phyloP scores from a whole-genome alignment of 2,797 vertebrate genomes.

The Cirrhinus mrigala region DNA sequence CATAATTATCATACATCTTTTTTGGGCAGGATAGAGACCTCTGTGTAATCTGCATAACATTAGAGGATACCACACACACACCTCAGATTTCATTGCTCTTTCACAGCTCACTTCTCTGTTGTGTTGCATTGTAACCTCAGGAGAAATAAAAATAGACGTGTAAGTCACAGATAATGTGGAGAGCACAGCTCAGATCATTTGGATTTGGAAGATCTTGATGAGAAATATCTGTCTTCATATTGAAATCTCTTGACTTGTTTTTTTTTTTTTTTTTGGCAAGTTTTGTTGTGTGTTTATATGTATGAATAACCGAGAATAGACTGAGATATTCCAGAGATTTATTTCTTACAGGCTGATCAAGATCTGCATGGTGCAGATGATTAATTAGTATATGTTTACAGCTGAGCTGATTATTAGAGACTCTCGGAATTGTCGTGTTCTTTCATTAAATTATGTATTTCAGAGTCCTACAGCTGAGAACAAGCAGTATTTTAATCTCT shows the following conservation, averaged over 20 bases:
- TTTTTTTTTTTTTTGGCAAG: background rate
- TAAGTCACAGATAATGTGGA: background rate
- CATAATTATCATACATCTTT: constrained; percentile 11
- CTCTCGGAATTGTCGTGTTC: background rate
- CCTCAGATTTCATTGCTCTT: background rate
- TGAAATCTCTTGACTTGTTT: background rate
- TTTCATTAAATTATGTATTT: constrained; percentile 26
- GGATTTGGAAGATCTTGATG: background rate
- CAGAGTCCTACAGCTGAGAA: constrained; percentile 11
- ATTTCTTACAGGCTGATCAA: background rate
- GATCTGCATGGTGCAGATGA: constrained; percentile 15
- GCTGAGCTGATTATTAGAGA: constrained; percentile 36
- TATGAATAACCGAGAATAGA: background rate
- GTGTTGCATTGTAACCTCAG: background rate
- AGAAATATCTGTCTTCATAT: background rate
- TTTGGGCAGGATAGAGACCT: constrained; percentile 3
- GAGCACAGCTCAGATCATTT: background rate
- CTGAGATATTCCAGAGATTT: background rate
- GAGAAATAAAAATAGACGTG: constrained; percentile 4
- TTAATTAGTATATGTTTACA: constrained; percentile 26
- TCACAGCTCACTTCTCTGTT: background rate
- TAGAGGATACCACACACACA: background rate
- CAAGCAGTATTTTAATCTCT: constrained; percentile 9
- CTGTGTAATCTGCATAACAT: constrained; percentile 20
- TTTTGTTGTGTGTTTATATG: background rate